Percentiles rank a stretch among this genome's conserved stretches.
Conservation (phyloP, 2,113 vertebrate species). For the Riparia riparia region DNA sequence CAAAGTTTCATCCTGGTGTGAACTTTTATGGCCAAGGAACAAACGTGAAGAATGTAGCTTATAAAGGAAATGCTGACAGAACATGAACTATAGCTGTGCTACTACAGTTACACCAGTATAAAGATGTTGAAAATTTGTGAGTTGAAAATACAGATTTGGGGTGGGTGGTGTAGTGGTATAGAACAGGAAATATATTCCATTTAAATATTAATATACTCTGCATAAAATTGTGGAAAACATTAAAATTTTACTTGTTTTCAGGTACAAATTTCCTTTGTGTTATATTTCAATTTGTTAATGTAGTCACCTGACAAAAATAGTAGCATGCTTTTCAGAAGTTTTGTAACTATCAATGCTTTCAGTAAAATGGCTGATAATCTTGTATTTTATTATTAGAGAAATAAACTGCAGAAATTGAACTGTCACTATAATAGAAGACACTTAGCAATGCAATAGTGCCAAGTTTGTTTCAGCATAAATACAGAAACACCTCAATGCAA, state of each 20-base stretch:
- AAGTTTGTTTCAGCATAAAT: not conserved
- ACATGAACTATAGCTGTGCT: slow-evolving; percentile 76
- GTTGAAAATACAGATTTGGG: not conserved
- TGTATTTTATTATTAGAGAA: not conserved
- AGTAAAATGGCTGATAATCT: not conserved
- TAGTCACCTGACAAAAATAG: not conserved
- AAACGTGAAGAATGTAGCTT: slow-evolving; percentile 78
- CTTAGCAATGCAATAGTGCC: not conserved
- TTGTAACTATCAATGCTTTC: not conserved
- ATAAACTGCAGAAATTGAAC: not conserved
- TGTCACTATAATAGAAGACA: not conserved
- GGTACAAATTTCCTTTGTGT: not conserved
- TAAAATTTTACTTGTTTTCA: not conserved
- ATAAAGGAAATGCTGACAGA: slow-evolving; percentile 86
- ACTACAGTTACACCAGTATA: slow-evolving; percentile 49
- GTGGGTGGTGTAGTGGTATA: not conserved
- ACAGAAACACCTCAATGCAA: not conserved
- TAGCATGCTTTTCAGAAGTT: not conserved
- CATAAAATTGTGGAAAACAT: not conserved
- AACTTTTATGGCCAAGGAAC: slow-evolving; percentile 78
- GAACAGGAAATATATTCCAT: not conserved
- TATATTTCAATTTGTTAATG: not conserved
- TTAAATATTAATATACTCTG: not conserved
- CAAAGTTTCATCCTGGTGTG: slow-evolving; percentile 75
- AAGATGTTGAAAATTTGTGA: slow-evolving; percentile 66